These are phyloP conservation scores for Psittacula echo DNA, from an alignment of 2,797 vertebrate species.

Conservation along the genomic window DNA sequence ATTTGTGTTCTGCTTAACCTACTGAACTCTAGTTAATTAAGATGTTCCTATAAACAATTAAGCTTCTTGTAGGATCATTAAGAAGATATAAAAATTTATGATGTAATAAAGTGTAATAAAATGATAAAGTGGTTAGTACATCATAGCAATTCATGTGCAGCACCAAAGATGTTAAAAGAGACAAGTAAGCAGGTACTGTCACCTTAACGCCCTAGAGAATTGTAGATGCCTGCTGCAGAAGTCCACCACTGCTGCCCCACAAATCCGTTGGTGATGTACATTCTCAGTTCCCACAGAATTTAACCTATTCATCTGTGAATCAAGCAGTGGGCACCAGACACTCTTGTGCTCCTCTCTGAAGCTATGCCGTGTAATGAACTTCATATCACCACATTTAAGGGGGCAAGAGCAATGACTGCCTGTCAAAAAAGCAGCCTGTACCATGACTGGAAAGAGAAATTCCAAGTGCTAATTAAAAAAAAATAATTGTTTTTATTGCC, in stretches of 20 bases:
- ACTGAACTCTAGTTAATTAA: constrained; percentile 81
- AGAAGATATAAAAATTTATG: constrained; percentile 83
- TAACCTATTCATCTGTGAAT: not conserved
- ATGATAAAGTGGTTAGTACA: constrained; percentile 75
- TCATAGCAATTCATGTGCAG: constrained; percentile 62
- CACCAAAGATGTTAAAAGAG: constrained; percentile 57
- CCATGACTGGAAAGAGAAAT: not conserved
- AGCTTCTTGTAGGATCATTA: constrained; percentile 79
- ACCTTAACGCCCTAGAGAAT: not conserved
- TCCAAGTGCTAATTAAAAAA: not conserved
- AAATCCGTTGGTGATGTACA: not conserved
- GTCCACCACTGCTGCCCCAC: not conserved
- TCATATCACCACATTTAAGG: not conserved
- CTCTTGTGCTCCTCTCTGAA: not conserved
- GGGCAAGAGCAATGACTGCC: not conserved
- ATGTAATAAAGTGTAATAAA: constrained; percentile 81
- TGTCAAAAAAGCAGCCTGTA: not conserved
- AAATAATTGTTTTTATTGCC: not conserved
- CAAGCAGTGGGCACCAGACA: not conserved
- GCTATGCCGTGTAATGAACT: not conserved
- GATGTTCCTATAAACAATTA: constrained; percentile 82
- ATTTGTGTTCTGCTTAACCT: constrained; percentile 79
- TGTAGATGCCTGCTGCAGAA: not conserved
- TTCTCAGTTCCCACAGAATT: not conserved
- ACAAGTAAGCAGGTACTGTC: constrained; percentile 10